Conservation (phyloP, 2,888 invertebrate species). For the Heliconius sara region DNA sequence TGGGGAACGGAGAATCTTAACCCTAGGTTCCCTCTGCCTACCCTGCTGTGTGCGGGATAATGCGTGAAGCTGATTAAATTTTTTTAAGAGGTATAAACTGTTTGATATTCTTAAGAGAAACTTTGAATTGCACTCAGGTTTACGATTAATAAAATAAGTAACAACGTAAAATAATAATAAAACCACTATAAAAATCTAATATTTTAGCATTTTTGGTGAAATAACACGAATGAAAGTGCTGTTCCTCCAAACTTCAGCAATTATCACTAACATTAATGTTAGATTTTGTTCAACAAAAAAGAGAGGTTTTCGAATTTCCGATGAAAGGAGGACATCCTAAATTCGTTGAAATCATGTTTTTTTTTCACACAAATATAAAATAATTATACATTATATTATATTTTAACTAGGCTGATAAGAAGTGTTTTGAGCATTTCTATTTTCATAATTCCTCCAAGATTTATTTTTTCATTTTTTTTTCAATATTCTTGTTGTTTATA, state of each 20-base stretch:
- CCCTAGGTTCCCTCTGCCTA: too few relatives aligned
- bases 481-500: neutral
- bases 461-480: neutral
- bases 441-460: neutral
- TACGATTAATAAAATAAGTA: conserved; percentile 15
- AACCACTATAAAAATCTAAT: neutral
- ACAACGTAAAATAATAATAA: conserved; percentile 10
- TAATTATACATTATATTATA: neutral
- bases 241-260: neutral
- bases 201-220: neutral
- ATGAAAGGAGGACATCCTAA: neutral
- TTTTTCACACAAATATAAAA: neutral
- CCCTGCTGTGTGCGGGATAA: too few relatives aligned
- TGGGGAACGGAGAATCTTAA: too few relatives aligned
- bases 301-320: neutral
- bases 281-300: neutral
- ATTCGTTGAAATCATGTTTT: neutral
- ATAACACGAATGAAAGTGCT: neutral
- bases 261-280: neutral
- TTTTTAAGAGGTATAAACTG: too few relatives aligned
- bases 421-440: neutral
- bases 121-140: conserved; percentile 5
- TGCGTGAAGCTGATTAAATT: too few relatives aligned
- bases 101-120: neutral
- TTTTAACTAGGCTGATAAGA: neutral